phyloP scores from a whole-genome alignment of 2,888 invertebrate genomes.

The Drosophila nr. perissopoda region DNA sequence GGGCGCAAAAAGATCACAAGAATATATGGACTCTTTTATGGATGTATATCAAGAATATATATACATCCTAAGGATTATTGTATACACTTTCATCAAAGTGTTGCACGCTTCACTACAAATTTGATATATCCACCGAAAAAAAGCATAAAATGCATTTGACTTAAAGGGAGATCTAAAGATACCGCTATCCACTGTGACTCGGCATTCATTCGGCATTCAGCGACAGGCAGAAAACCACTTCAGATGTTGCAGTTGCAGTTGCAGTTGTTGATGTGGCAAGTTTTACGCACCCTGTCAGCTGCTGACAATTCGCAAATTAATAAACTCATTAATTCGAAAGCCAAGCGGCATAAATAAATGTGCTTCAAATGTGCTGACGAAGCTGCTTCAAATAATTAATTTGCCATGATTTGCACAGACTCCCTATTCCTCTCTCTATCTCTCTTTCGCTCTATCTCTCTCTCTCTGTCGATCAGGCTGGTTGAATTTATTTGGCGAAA shows the following conservation, averaged over 20 bases:
- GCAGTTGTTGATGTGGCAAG: slow-evolving; percentile 42
- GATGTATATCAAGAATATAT: not conserved
- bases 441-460: too few relatives aligned
- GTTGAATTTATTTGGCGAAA: slow-evolving; percentile 7
- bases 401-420: slow-evolving; percentile 38
- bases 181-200: slow-evolving; percentile 38
- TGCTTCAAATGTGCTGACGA: slow-evolving; percentile 34
- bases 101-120: not conserved
- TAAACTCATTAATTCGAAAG: slow-evolving; percentile 80
- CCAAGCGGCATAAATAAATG: slow-evolving; percentile 57
- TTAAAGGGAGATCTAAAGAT: slow-evolving; percentile 51
- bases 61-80: too few relatives aligned
- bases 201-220: slow-evolving; percentile 26
- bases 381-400: slow-evolving; percentile 49
- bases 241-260: not conserved
- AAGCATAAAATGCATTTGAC: slow-evolving; percentile 44
- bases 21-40: not conserved
- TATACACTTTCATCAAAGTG: not conserved
- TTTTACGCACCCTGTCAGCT: slow-evolving; percentile 62
- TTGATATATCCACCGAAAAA: slow-evolving; percentile 1
- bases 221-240: slow-evolving; percentile 15
- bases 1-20: not conserved
- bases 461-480: not conserved
- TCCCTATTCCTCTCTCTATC: not conserved
- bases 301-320: slow-evolving; percentile 79